Conservation (phyloP, 2,888 invertebrate species). For the Seira ritae region DNA sequence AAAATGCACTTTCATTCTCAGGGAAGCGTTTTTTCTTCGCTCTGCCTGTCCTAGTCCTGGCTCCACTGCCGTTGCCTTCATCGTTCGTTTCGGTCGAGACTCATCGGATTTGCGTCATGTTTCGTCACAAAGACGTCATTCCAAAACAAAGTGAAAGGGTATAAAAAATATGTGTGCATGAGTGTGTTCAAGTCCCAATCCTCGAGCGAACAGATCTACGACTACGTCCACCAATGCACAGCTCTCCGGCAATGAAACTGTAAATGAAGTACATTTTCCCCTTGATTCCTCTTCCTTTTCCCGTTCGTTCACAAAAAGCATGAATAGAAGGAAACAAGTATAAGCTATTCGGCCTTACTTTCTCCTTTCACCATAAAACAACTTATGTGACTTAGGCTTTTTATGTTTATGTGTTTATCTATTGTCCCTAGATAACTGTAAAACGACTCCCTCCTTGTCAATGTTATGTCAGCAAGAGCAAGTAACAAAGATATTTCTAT, state of each 20-base stretch:
- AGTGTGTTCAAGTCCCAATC: conserved; percentile 11
- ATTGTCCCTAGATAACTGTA: conserved; percentile 7
- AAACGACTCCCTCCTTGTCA: conserved; percentile 1
- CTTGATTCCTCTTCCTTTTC: conserved; percentile 2
- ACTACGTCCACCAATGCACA: background rate
- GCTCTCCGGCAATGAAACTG: background rate
- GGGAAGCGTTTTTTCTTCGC: background rate
- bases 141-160: conserved; percentile 72
- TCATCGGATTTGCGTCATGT: conserved; percentile 73
- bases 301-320: conserved; percentile 1
- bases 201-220: background rate
- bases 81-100: conserved; percentile 49
- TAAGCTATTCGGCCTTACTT: background rate
- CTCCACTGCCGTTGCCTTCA: background rate
- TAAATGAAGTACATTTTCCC: conserved; percentile 9
- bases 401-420: background rate
- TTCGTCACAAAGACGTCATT: conserved; percentile 73
- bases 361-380: background rate
- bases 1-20: background rate
- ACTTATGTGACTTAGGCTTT: background rate
- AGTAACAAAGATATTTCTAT: conserved; percentile 2
- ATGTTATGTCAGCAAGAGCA: conserved; percentile 9
- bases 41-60: background rate
- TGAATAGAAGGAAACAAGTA: too few species aligned
- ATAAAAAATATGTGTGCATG: conserved; percentile 40